phyloP scores from a whole-genome alignment of 37 sponge, comb jelly and placozoan genomes.

The Chondrosia reniformis region DNA sequence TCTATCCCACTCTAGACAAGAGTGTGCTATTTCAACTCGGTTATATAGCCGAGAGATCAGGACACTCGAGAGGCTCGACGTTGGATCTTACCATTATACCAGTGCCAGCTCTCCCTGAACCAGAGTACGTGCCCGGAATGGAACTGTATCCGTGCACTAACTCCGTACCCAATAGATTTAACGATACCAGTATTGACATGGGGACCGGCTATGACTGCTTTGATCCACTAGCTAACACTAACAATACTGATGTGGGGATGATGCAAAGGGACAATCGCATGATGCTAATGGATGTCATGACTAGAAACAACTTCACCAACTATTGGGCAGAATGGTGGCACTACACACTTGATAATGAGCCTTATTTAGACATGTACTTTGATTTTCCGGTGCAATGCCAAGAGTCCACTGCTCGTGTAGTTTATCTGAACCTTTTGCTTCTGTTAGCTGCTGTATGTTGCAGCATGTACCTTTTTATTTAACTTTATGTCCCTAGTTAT shows the following conservation, averaged over 20 bases:
- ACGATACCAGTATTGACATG: constrained; percentile 31
- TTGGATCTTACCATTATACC: constrained; percentile 24
- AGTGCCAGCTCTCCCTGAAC: constrained; percentile 14
- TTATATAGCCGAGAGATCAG: constrained; percentile 21
- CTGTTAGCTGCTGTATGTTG: too few species aligned
- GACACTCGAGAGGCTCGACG: constrained; percentile 26
- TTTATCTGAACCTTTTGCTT: too few species aligned
- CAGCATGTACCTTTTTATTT: too few species aligned
- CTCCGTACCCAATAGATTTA: constrained; percentile 10
- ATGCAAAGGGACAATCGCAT: constrained; percentile 6
- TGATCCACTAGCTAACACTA: constrained; percentile 16
- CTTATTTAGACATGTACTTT: constrained; percentile 27
- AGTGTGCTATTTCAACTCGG: constrained; percentile 12
- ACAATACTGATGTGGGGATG: background rate
- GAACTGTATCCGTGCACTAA: constrained; percentile 17
- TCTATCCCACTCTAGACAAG: constrained; percentile 21
- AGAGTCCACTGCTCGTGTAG: too few species aligned
- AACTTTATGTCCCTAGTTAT: too few species aligned
- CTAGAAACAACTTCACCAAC: constrained; percentile 13
- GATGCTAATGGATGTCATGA: background rate
- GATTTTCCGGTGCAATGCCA: constrained; percentile 20
- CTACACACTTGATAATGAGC: constrained; percentile 18
- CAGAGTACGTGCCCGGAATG: constrained; percentile 19
- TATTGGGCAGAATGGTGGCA: constrained; percentile 36
- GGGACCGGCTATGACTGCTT: constrained; percentile 34